Base-by-base conservation (phyloP, 2,888 invertebrate genomes). In the Operophtera brumata region DNA sequence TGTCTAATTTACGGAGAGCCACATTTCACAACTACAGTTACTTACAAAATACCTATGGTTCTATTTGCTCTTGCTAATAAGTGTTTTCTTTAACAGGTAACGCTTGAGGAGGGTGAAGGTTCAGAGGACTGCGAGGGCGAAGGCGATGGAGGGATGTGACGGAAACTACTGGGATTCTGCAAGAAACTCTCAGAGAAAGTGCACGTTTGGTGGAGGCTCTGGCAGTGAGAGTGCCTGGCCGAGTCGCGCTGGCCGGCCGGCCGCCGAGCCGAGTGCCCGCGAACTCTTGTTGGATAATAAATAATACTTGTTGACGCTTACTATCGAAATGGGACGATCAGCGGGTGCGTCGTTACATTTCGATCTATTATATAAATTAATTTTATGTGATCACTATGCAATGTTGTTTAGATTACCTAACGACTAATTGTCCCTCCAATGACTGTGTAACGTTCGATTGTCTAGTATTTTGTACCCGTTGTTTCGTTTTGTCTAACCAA, bases 141-240 rank as follows among this genome's bases (percentile, higher is more conserved):
- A 59, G 91, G 86, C 47, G 91, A 89, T 65, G 88, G 90, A 92
- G 96, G 96, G 86, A 96, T 96, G 95, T 96, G 96, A 96, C 96
- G 96, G 95, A 96, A 95, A 94, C 94, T 96, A 91, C 92, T 95
- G 88, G 95, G 95, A 92, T 94, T 96, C 91, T 96, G 94, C 92
- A 95, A 94, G 92, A 96, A 96, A 93, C 93, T 96, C 91, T 93
- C 95, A 91, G 96, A 96, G 91, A 96, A 95, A 91, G 94, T 95
- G 91, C 95, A 95, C 92, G 94, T 94, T 90, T 95, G 95, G 95
- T 95, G 96, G 95, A 94, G 94, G 89, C 93, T 95, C 90, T 94
- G 95, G 92, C 94, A 95, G 82, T 88, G 62, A 79, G 75, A 62
- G 71, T 72, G 52, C 34, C 64, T 12, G 36, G 69, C 61, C 30